Conservation (phyloP, 2,888 invertebrate genomes). For the Amphipyra berbera region DNA sequence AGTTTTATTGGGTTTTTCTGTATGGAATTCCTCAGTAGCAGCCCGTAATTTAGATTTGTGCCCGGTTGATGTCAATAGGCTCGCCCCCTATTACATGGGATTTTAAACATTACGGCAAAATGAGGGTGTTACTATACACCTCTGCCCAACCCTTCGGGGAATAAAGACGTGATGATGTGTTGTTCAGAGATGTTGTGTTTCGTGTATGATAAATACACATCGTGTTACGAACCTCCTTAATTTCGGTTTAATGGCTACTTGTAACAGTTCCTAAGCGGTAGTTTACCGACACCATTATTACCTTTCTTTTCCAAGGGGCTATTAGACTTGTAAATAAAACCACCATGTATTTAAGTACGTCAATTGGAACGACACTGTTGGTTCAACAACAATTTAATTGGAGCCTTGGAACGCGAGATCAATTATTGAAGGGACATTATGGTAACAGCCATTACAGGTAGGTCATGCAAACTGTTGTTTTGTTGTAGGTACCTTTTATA, state of each 20-base stretch:
- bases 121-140: too few relatives aligned
- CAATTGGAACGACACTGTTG: constrained; percentile 1
- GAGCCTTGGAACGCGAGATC: background rate
- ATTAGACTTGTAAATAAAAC: background rate
- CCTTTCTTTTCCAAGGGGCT: background rate
- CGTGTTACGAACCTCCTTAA: background rate
- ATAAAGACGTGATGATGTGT: too few relatives aligned
- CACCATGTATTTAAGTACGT: background rate
- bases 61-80: too few relatives aligned
- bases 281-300: background rate
- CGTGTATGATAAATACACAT: background rate
- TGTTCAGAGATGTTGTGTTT: too few relatives aligned
- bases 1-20: too few relatives aligned
- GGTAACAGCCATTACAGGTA: background rate
- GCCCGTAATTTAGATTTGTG: too few relatives aligned
- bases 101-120: too few relatives aligned
- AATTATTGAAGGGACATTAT: background rate
- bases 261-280: background rate
- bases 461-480: background rate
- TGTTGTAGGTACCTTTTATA: background rate
- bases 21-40: too few relatives aligned
- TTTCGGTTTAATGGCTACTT: background rate
- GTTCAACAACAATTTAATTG: background rate
- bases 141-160: too few relatives aligned
- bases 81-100: too few relatives aligned